Evolutionary conservation across 1,140 invertebrate species (phyloP), one percentile per base, ranked within the genome.

Genomic region (Bombus huntii): DNA sequence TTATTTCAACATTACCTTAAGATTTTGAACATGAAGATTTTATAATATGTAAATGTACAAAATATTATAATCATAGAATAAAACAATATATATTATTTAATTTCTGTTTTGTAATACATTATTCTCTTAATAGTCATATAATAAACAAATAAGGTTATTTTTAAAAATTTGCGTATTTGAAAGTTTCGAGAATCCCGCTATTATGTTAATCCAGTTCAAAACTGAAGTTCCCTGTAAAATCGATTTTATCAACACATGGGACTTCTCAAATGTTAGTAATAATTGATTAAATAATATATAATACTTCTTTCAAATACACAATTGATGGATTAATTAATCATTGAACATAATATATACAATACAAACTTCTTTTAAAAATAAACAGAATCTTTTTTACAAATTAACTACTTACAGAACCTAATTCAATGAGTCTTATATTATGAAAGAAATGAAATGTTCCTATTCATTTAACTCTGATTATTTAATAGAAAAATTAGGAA

Each of bases 31-130:
- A 94, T 92, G 92, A 92, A 93, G 90, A 94, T 89, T 87, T 91
- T 87, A 78, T 94, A 93, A 93, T 87, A 92, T 91, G 88, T 92
- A 92, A 89, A 94, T 90, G 88, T 92, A 94, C 88, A 94, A 94
- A 94, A 88, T 93, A 92, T 92, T 89, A 93, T 90, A 93, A 93
- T 90, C 84, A 89, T 92, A 93, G 88, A 92, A 90, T 93, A 93
- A 93, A 91, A 91, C 85, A 90, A 92, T 89, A 81, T 86, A 74
- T 85, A 74, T 92, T 85, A 73, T 82, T 87, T 92, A 91, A 90
- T 80, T 89, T 85, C 91, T 83, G 90, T 87, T 89, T 90, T 53
- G 53, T 87, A 83, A 87, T 87, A 89, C 68, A 75, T 84, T 92
- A 87, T 90, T 80, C 83, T 77, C 88, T 90, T 88, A 91, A 92